phyloP scores from a whole-genome alignment of 2,888 invertebrate genomes.

The Eilema sororculum region DNA sequence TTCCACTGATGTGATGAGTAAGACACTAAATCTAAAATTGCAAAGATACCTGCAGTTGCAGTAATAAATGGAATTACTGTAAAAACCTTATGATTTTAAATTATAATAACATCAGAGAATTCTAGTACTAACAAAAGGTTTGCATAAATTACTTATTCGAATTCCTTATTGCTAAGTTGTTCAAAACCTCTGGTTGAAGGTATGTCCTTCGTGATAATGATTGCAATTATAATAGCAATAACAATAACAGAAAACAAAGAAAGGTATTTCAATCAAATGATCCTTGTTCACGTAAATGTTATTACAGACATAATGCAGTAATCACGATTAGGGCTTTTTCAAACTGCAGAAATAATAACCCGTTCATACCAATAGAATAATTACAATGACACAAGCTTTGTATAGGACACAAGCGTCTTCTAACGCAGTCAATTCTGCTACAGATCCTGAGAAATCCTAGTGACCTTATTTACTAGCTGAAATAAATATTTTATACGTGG shows the following conservation, averaged over 20 bases:
- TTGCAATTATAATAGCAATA: constrained; percentile 8
- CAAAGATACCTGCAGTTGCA: neutral
- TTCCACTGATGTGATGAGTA: too few relatives aligned
- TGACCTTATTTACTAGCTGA: too few relatives aligned
- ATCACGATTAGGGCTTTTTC: neutral
- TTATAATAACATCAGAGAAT: neutral
- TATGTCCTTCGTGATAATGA: constrained; percentile 16
- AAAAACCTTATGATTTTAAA: neutral
- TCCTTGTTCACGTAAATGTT: constrained; percentile 26
- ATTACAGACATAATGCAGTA: constrained; percentile 2
- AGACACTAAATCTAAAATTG: neutral
- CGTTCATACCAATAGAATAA: too few relatives aligned
- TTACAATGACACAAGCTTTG: too few relatives aligned
- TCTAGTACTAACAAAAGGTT: neutral
- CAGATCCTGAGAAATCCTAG: too few relatives aligned
- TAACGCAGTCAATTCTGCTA: too few relatives aligned
- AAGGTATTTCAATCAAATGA: constrained; percentile 27
- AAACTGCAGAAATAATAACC: neutral
- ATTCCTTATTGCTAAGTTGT: neutral
- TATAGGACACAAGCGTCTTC: too few relatives aligned
- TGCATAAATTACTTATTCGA: neutral
- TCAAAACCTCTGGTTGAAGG: constrained; percentile 8
- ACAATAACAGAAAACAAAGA: constrained; percentile 22
- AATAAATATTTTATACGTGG: too few relatives aligned
- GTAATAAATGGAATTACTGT: neutral